Percentiles rank a stretch among this genome's conserved stretches.
Conservation (phyloP, 2,113 vertebrate species). For the Microtus ochrogaster region DNA sequence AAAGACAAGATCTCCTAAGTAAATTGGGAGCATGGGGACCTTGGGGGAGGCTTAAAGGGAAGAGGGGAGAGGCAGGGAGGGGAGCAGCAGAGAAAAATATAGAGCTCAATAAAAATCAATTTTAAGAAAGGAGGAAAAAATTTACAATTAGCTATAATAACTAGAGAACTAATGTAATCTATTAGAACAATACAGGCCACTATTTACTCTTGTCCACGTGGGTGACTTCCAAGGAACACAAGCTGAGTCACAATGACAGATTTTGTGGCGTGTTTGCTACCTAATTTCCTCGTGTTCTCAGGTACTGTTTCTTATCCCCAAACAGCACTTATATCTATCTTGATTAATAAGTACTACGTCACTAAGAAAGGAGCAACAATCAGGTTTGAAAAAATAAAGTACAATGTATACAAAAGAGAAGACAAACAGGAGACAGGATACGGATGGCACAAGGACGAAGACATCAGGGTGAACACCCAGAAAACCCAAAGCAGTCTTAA, state of each 20-base stretch:
- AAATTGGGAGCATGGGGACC: too few relatives aligned
- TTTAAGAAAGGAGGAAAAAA: too few relatives aligned
- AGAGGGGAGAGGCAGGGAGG: too few relatives aligned
- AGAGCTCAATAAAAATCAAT: too few relatives aligned
- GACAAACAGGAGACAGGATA: neutral
- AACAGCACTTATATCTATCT: slow-evolving; percentile 76
- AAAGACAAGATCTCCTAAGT: too few relatives aligned
- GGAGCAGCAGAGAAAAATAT: too few relatives aligned
- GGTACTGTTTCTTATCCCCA: slow-evolving; percentile 64
- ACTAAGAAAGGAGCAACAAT: slow-evolving; percentile 5
- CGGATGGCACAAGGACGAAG: neutral
- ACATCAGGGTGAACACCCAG: neutral
- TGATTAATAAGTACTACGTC: slow-evolving; percentile 70
- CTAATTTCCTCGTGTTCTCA: slow-evolving; percentile 74
- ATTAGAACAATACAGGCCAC: neutral
- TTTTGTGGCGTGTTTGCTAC: slow-evolving; percentile 81
- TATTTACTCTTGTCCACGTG: slow-evolving; percentile 44
- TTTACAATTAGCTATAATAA: slow-evolving; percentile 4
- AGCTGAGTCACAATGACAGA: slow-evolving; percentile 82
- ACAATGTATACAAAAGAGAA: neutral
- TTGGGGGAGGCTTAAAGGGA: too few relatives aligned
- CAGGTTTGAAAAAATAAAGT: slow-evolving; percentile 36
- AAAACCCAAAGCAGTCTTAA: slow-evolving; percentile 13
- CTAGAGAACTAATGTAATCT: neutral
- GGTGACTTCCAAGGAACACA: slow-evolving; percentile 83